These are phyloP conservation scores for Nebria ingens DNA, from an alignment of 1,140 invertebrate genomes.

Conservation along the genomic window DNA sequence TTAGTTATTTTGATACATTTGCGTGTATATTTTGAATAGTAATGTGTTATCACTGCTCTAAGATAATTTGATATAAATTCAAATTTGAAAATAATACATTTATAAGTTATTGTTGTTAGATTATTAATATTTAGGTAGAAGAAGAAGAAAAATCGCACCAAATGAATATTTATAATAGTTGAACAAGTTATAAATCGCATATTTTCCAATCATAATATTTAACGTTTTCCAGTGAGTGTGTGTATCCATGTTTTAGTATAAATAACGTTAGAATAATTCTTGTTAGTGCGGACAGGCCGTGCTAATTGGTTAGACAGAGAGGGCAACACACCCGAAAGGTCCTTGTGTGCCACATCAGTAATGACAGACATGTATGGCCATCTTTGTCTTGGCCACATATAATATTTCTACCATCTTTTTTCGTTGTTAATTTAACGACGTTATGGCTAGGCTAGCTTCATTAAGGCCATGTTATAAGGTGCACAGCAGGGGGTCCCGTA, in stretches of 20 bases:
- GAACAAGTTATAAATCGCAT: neutral
- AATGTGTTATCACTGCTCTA: too few species aligned
- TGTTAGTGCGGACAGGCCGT: neutral
- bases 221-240: too few species aligned
- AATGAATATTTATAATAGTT: neutral
- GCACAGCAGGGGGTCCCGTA: neutral
- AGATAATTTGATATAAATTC: too few species aligned
- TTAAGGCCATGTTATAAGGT: neutral
- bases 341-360: neutral
- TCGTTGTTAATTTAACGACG: neutral
- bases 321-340: neutral
- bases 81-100: too few species aligned
- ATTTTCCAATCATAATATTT: neutral
- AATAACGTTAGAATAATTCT: neutral
- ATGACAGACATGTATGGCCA: neutral
- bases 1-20: too few species aligned
- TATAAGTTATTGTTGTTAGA: too few species aligned
- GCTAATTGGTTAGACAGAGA: neutral
- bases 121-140: too few species aligned
- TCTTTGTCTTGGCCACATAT: too few species aligned
- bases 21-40: too few species aligned
- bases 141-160: neutral
- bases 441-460: neutral
- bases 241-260: neutral
- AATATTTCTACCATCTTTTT: too few species aligned